Evolutionary conservation across 2,888 invertebrate species (phyloP).

Genomic region (Hyposoter didymator): DNA sequence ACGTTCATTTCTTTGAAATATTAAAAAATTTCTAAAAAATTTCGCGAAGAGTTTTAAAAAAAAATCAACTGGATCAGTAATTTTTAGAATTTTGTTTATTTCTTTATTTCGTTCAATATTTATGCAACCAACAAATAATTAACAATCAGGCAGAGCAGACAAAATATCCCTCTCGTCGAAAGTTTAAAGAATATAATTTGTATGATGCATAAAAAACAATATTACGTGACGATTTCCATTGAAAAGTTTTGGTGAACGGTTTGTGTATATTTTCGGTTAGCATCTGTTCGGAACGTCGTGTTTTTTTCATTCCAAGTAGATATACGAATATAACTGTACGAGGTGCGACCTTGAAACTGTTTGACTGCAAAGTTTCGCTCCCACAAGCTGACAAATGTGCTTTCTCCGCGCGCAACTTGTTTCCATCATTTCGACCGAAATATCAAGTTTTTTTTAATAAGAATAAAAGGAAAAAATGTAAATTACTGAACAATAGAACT

Average conservation of each 20-base stretch:
- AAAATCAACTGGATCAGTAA: not conserved
- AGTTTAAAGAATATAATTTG: not conserved
- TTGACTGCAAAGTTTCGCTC: not conserved
- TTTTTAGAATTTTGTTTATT: not conserved
- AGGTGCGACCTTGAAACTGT: constrained; percentile 3
- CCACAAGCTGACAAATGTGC: not conserved
- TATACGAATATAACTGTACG: not conserved
- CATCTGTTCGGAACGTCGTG: not conserved
- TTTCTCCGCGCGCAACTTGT: not conserved
- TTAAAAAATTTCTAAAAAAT: not conserved
- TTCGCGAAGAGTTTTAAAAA: not conserved
- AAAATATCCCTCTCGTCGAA: not conserved
- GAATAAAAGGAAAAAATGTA: not conserved
- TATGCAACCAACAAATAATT: not conserved
- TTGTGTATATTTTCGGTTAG: not conserved
- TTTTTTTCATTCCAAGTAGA: not conserved
- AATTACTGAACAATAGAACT: not conserved
- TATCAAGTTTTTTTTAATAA: not conserved
- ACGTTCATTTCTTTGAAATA: not conserved
- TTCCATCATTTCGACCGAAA: not conserved
- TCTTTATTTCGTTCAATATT: not conserved
- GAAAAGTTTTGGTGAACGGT: not conserved
- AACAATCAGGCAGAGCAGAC: too few species aligned
- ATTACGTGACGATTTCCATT: not conserved
- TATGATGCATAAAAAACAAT: not conserved